These are phyloP conservation scores for Avahi laniger DNA, from an alignment of 2,797 vertebrate genomes.

Conservation along the genomic window DNA sequence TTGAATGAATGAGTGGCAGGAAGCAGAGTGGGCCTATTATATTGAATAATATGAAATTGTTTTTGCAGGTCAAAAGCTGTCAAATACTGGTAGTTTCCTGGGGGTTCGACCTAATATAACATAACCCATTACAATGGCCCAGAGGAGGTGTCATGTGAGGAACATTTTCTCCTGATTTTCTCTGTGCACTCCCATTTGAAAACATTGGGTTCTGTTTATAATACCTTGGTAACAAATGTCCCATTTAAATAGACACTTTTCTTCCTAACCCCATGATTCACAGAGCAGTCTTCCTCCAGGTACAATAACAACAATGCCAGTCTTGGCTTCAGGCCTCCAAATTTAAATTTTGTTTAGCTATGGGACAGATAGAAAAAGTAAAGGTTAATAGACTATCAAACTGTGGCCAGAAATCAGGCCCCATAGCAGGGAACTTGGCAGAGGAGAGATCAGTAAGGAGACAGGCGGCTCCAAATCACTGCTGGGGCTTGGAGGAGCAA, in stretches of 20 bases:
- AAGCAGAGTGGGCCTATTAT: neutral
- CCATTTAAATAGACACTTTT: neutral
- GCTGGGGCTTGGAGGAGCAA: too few relatives aligned
- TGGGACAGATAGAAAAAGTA: neutral
- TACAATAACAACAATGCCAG: neutral
- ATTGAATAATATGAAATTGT: neutral
- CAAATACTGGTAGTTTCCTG: neutral
- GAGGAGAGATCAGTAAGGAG: neutral
- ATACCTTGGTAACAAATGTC: neutral
- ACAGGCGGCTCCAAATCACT: fast-evolving
- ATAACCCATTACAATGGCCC: neutral
- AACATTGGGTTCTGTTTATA: neutral
- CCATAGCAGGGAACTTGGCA: neutral
- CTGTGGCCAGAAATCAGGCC: neutral
- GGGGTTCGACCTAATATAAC: neutral
- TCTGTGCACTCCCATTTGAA: neutral
- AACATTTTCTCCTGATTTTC: neutral
- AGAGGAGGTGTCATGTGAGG: neutral
- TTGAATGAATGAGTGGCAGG: neutral
- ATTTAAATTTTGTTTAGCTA: neutral
- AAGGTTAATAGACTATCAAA: neutral
- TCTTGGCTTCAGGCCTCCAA: neutral
- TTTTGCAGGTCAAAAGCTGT: neutral
- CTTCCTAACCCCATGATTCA: neutral
- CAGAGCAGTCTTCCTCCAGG: neutral